Evolutionary conservation across 2,797 vertebrate genomes (phyloP).

Genomic region (Catostomus latipinnis): DNA sequence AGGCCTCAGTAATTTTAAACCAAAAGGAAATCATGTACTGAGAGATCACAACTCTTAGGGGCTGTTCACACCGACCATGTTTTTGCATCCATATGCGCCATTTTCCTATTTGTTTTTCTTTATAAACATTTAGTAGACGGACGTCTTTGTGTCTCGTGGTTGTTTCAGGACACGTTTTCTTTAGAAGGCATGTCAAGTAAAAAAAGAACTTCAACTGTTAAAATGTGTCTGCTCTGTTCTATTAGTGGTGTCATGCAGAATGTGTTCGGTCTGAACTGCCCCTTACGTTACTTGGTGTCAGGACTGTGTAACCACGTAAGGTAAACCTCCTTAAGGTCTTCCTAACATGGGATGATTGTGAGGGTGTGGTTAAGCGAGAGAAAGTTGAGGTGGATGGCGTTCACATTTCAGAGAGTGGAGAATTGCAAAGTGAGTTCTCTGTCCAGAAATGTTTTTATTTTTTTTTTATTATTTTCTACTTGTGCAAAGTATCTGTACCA

Average conservation of each 20-base stretch:
- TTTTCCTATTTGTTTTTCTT: too few species aligned
- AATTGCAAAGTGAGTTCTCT: too few species aligned
- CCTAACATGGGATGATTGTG: conserved; percentile 45
- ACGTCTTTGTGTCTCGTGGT: too few species aligned
- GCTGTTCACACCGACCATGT: too few species aligned
- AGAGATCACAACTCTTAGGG: conserved; percentile 22
- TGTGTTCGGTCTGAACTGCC: too few species aligned
- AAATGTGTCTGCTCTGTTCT: too few species aligned
- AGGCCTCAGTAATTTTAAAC: conserved; percentile 63
- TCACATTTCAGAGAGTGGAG: neutral
- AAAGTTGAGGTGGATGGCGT: conserved; percentile 33
- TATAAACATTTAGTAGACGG: too few species aligned
- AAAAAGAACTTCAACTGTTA: too few species aligned
- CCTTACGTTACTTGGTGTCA: conserved; percentile 28
- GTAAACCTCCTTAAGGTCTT: conserved; percentile 57
- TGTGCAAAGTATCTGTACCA: conserved; percentile 89
- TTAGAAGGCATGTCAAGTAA: too few species aligned
- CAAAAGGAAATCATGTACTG: conserved; percentile 57
- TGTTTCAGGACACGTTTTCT: too few species aligned
- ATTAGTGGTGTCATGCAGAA: too few species aligned
- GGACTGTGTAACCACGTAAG: conserved; percentile 37
- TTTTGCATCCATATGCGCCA: too few species aligned
- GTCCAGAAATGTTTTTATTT: conserved; percentile 26
- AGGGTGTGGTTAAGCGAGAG: conserved; percentile 36
- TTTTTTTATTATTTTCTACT: conserved; percentile 78